phyloP scores from a whole-genome alignment of 1,140 invertebrate genomes.

The Anastrepha ludens region DNA sequence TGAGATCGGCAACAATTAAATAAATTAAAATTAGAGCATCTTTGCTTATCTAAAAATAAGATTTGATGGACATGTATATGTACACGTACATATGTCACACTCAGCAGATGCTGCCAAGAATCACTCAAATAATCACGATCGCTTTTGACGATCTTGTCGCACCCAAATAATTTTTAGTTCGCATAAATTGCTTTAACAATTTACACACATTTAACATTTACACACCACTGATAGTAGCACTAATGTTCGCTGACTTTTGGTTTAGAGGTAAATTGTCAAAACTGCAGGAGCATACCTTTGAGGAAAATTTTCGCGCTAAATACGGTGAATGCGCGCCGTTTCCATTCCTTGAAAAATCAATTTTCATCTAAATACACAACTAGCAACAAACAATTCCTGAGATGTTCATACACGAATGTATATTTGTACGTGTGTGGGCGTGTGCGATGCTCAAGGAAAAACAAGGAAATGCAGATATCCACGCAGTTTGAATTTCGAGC shows the following conservation, averaged over 20 bases:
- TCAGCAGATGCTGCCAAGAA: background rate
- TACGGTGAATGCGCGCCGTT: conserved; percentile 17
- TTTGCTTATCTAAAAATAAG: background rate
- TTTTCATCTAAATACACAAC: conserved; percentile 12
- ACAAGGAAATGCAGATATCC: background rate
- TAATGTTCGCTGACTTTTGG: conserved; percentile 40
- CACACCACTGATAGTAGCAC: background rate
- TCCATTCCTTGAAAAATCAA: conserved; percentile 35
- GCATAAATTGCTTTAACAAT: background rate
- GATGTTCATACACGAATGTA: background rate
- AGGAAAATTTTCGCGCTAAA: conserved; percentile 39
- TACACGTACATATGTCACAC: background rate
- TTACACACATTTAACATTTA: background rate
- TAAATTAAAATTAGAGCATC: conserved; percentile 3
- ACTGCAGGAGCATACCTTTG: conserved; percentile 22
- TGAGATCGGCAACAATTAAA: conserved; percentile 1
- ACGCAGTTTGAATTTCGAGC: background rate
- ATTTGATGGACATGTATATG: background rate
- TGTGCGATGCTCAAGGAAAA: background rate
- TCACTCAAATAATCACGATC: background rate
- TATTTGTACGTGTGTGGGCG: background rate
- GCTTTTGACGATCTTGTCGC: background rate
- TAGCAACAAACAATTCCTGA: background rate
- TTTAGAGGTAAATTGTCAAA: conserved; percentile 2
- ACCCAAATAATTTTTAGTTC: background rate